Base-by-base conservation (phyloP, 2,113 vertebrate species). In the Lethenteron reissneri region DNA sequence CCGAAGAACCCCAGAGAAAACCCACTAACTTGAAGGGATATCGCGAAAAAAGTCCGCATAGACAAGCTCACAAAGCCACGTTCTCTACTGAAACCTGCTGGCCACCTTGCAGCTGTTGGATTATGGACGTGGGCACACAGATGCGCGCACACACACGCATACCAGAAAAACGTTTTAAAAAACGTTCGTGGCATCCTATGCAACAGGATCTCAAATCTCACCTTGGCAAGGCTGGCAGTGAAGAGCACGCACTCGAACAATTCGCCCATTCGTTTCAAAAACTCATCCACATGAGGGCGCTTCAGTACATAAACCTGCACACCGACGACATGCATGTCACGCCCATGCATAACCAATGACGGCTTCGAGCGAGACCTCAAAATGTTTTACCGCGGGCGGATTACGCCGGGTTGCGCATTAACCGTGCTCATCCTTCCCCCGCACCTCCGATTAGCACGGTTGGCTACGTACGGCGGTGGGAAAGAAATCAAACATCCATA, bases 141-240 rank as follows among this genome's bases (percentile, higher is more conserved):
- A 41, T 4, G 25, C 41, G 25, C 25, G 3, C 25, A 25, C 25
- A 41, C 41, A 41, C 41, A 41, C 41, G 7, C 41, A 41, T 41
- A 41, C 41, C 41, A 41, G 41, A 41, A 41, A 41, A 41, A 41
- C 6, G 41, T 25, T 25, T 25, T 41, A 41, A 41, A 41, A 41
- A 41, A 41, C 41, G 41, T 41, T 2, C 41, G 6, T 41, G 41
- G 5, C 41, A 41, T 41, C 41, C 41, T 41, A 41, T 41, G 41
- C 41, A 41, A 41, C 41, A 41, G 6, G 41, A 41, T 41, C 41
- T 13, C 8, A 10, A 12, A 57, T 60, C 83, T 79, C 77, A 97
- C 94, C 92, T 97, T 97, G 77, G 94, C 87, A 73, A 97, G 83
- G 75, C 94, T 97, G 41, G 92, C 94, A 0, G 94, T 97, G 85